Percentiles rank a stretch among this genome's conserved stretches.
Conservation (phyloP, 2,888 invertebrate species). For the Chromoteleia sp. region DNA sequence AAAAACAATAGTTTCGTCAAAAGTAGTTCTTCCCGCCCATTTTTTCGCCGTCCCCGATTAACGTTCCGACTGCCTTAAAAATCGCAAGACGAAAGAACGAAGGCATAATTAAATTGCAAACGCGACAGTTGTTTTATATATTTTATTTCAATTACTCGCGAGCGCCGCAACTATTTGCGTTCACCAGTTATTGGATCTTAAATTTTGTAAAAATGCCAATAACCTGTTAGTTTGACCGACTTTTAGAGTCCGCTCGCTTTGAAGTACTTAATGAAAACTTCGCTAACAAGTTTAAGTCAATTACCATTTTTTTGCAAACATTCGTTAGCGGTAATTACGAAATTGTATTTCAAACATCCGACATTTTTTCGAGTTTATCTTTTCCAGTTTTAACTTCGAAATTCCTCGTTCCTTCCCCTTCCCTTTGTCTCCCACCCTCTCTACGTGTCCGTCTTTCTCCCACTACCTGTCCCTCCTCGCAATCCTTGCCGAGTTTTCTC, state of each 20-base stretch:
- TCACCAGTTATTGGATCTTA: slow-evolving; percentile 47
- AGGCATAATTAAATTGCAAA: slow-evolving; percentile 24
- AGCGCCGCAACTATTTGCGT: slow-evolving; percentile 43
- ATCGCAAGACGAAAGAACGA: background rate
- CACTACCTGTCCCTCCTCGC: no score
- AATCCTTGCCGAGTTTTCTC: no score
- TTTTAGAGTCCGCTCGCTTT: slow-evolving; percentile 38
- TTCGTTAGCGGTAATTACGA: slow-evolving; percentile 62
- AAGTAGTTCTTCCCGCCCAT: background rate
- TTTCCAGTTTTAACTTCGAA: background rate
- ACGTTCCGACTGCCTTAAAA: background rate
- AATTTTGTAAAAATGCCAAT: slow-evolving; percentile 63
- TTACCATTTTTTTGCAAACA: slow-evolving; percentile 61
- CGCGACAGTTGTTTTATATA: slow-evolving; percentile 43
- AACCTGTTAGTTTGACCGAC: slow-evolving; percentile 57
- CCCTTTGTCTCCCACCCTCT: background rate
- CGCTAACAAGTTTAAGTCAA: slow-evolving; percentile 64
- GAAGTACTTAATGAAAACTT: slow-evolving; percentile 65
- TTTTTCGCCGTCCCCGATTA: background rate
- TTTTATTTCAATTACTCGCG: slow-evolving; percentile 43
- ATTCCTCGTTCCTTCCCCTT: background rate
- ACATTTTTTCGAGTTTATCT: slow-evolving; percentile 9
- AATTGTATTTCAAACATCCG: slow-evolving; percentile 32
- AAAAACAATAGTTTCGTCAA: background rate
- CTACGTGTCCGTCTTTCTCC: no score